Conservation (phyloP, 2,113 vertebrate genomes). For the Hypomesus transpacificus region DNA sequence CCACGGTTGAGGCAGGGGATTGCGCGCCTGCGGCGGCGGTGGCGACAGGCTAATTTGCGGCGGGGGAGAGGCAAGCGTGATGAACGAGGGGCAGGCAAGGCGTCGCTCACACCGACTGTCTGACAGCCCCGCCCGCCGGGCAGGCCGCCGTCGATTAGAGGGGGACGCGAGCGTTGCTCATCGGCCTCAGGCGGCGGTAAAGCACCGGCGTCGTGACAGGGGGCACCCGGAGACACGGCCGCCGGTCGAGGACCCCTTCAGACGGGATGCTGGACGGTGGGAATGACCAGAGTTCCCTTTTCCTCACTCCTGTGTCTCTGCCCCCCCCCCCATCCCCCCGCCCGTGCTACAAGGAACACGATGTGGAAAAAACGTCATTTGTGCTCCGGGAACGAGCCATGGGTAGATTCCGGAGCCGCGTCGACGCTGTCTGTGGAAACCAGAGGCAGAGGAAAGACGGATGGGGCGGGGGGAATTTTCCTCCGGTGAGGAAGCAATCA, state of each 20-base stretch:
- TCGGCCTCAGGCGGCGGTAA: conserved; percentile 12
- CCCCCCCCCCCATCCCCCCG: no score
- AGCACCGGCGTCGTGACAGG: neutral
- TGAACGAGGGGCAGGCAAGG: conserved; percentile 27
- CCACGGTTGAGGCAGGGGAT: conserved; percentile 48
- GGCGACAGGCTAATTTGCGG: conserved; percentile 44
- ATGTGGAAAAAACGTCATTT: no score
- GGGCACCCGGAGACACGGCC: no score
- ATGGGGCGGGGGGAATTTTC: conserved; percentile 18
- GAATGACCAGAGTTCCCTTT: no score
- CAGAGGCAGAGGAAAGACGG: no score
- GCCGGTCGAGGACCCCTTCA: no score
- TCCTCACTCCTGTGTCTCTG: no score
- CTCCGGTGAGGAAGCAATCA: conserved; percentile 46
- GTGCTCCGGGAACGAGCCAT: neutral
- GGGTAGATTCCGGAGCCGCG: no score
- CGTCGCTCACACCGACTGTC: conserved; percentile 42
- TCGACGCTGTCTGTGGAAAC: no score
- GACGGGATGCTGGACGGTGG: no score
- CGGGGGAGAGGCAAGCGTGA: conserved; percentile 25
- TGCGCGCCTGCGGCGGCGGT: conserved; percentile 23
- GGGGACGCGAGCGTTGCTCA: conserved; percentile 24
- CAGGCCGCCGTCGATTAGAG: conserved; percentile 31
- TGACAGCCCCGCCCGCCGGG: conserved; percentile 18
- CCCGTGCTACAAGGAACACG: no score